A percentile compares a stretch with the other conserved stretches of the same genome.
Evolutionary conservation across 2,797 vertebrate genomes (phyloP).

Genomic region (Sebastiscus albofasciatus): DNA sequence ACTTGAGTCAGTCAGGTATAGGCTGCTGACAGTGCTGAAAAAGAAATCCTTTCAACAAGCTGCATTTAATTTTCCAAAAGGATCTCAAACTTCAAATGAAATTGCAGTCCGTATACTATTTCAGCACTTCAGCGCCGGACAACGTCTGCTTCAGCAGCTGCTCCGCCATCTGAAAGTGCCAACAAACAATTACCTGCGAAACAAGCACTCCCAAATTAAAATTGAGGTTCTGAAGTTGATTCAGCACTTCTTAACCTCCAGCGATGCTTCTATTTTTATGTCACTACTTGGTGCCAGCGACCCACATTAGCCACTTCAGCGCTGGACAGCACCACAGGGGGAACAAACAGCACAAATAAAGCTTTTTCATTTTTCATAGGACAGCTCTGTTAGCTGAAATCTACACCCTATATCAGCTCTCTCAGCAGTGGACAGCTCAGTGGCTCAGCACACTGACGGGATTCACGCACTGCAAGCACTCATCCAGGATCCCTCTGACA

Average conservation of each 20-base stretch:
- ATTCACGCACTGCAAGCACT: slow-evolving; percentile 2
- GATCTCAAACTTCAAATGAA: background rate
- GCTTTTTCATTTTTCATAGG: slow-evolving; percentile 44
- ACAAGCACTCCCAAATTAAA: slow-evolving; percentile 28
- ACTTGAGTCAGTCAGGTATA: background rate
- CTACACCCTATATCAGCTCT: slow-evolving; percentile 13
- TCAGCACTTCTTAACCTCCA: slow-evolving; percentile 51
- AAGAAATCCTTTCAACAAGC: background rate
- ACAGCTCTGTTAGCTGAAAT: slow-evolving; percentile 43
- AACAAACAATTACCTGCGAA: slow-evolving; percentile 9
- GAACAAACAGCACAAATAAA: slow-evolving; percentile 36
- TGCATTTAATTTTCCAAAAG: slow-evolving; percentile 9
- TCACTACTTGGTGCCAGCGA: slow-evolving; percentile 15
- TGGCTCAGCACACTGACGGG: slow-evolving; percentile 1
- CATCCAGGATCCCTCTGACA: background rate
- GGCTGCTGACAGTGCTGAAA: background rate
- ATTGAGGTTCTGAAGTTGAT: slow-evolving; percentile 38
- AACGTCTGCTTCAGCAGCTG: slow-evolving; percentile 7
- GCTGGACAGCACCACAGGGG: slow-evolving; percentile 14
- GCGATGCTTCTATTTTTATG: slow-evolving; percentile 33
- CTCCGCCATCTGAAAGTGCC: slow-evolving; percentile 38
- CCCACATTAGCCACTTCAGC: slow-evolving; percentile 40
- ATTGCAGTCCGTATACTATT: background rate
- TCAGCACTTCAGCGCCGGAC: slow-evolving; percentile 2
- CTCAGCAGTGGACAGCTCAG: slow-evolving; percentile 14